phyloP scores from a whole-genome alignment of 2,888 invertebrate genomes.

The Caradrina clavipalpis region DNA sequence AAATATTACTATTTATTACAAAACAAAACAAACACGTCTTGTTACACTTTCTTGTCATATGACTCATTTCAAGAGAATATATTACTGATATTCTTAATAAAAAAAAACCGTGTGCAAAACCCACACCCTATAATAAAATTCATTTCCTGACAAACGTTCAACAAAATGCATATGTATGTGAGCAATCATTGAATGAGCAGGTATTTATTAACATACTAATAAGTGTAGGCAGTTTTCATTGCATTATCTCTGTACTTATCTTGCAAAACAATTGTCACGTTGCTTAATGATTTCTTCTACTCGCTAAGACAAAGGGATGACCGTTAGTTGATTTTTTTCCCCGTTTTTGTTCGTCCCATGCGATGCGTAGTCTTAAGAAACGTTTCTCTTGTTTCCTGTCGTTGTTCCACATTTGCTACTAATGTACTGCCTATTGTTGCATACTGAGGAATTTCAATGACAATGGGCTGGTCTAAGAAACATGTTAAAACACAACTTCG shows the following conservation, averaged over 20 bases:
- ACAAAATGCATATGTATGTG: constrained; percentile 47
- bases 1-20: no score
- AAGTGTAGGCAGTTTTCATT: constrained; percentile 57
- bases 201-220: constrained; percentile 57
- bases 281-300: constrained; percentile 75
- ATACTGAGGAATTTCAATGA: constrained; percentile 65
- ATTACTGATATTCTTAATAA: constrained; percentile 2
- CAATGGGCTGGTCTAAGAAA: constrained; percentile 55
- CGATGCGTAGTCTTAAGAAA: constrained; percentile 75
- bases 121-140: constrained; percentile 32
- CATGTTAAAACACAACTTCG: constrained; percentile 54
- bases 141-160: constrained; percentile 41
- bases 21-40: no score
- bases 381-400: constrained; percentile 79
- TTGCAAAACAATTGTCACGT: constrained; percentile 76
- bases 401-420: constrained; percentile 75
- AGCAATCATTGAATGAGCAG: constrained; percentile 51
- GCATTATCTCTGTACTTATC: constrained; percentile 57
- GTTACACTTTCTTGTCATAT: background rate
- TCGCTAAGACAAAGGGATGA: constrained; percentile 79
- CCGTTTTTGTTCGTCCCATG: constrained; percentile 74
- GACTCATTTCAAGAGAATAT: background rate
- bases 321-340: constrained; percentile 77
- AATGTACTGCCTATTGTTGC: constrained; percentile 73
- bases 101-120: constrained; percentile 12